Percentiles rank a stretch among this genome's conserved stretches.
phyloP scores from a whole-genome alignment of 2,113 vertebrate genomes.

The Corapipo altera region DNA sequence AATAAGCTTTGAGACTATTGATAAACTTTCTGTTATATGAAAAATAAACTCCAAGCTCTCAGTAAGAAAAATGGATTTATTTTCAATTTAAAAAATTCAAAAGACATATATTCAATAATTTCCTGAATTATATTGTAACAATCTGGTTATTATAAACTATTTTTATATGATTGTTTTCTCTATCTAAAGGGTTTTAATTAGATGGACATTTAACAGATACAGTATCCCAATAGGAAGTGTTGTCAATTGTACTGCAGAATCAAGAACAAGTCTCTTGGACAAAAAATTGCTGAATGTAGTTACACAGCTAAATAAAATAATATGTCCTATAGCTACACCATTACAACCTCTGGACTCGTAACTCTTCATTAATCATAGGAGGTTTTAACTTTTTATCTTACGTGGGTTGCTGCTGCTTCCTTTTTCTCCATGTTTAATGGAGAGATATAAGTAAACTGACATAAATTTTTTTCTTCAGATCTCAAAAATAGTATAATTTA shows the following conservation, averaged over 20 bases:
- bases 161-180: not conserved
- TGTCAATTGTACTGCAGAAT: not conserved
- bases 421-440: not conserved
- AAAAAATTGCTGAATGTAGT: not conserved
- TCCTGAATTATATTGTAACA: not conserved
- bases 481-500: accelerated
- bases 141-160: not conserved
- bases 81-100: not conserved
- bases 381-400: not conserved
- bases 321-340: not conserved
- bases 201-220: not conserved
- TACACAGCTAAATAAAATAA: not conserved
- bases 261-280: not conserved
- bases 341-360: not conserved
- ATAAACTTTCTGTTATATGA: not conserved
- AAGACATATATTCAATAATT: not conserved
- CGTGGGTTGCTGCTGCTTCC: not conserved
- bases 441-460: not conserved
- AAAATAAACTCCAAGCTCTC: not conserved
- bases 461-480: not conserved
- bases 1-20: not conserved
- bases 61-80: not conserved
- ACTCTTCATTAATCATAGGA: not conserved
- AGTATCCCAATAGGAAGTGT: not conserved
- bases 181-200: not conserved